Conservation (phyloP, 2,888 invertebrate species). For the Argyresthia albistria region DNA sequence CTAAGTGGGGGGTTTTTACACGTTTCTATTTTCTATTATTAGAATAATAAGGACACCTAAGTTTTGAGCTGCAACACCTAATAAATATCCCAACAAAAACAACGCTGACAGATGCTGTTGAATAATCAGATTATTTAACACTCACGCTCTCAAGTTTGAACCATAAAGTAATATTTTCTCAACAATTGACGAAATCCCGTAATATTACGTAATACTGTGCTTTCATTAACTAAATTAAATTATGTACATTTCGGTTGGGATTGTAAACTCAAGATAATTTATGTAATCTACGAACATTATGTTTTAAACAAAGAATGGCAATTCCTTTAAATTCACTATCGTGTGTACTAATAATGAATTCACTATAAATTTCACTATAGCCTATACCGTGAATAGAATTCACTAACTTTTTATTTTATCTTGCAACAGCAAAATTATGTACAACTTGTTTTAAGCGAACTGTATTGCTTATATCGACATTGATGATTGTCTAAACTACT, state of each 20-base stretch:
- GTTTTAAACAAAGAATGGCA: neutral
- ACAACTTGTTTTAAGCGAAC: constrained; percentile 40
- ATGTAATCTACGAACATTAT: neutral
- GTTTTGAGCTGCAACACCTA: neutral
- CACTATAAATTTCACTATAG: constrained; percentile 4
- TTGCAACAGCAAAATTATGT: constrained; percentile 13
- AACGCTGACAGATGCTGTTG: too few relatives aligned
- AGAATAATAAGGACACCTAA: neutral
- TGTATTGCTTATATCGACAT: constrained; percentile 41
- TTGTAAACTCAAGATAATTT: too few relatives aligned
- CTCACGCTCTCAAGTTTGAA: neutral
- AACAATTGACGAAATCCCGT: neutral
- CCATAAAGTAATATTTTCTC: neutral
- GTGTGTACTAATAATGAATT: neutral
- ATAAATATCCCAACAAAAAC: neutral
- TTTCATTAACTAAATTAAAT: neutral
- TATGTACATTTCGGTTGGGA: too few relatives aligned
- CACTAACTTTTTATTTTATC: constrained; percentile 7
- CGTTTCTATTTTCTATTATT: neutral
- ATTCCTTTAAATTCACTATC: neutral
- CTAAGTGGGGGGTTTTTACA: neutral
- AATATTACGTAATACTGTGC: neutral
- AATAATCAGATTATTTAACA: neutral
- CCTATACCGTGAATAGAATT: constrained; percentile 29
- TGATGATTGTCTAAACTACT: constrained; percentile 19